Conservation (phyloP, 2,888 invertebrate species). For the Cenopis cana region DNA sequence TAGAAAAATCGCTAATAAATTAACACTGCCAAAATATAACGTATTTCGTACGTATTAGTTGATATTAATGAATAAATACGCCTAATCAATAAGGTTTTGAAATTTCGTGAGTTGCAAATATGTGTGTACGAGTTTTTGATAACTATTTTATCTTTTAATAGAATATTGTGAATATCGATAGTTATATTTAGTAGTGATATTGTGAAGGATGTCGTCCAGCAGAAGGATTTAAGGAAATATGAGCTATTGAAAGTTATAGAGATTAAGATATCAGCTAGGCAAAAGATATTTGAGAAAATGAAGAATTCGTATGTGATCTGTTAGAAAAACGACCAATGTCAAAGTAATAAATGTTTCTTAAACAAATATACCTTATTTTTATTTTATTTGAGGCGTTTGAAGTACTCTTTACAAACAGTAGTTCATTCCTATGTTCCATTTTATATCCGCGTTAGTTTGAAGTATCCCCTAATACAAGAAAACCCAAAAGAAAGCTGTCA, state of each 20-base stretch:
- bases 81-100: constrained; percentile 64
- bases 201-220: constrained; percentile 68
- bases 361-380: constrained; percentile 63
- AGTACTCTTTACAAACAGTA: constrained; percentile 45
- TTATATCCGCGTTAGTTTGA: constrained; percentile 32
- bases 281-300: constrained; percentile 53
- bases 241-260: constrained; percentile 51
- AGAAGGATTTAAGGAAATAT: constrained; percentile 49
- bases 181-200: constrained; percentile 43
- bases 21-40: constrained; percentile 81
- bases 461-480: constrained; percentile 26
- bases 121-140: constrained; percentile 80
- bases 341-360: constrained; percentile 82
- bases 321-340: constrained; percentile 80
- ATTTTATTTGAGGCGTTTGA: constrained; percentile 59
- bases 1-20: constrained; percentile 59
- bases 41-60: constrained; percentile 67
- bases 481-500: constrained; percentile 79
- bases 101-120: constrained; percentile 63
- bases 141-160: constrained; percentile 73
- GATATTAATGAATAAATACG: constrained; percentile 60
- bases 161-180: constrained; percentile 55
- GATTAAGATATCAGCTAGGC: constrained; percentile 60
- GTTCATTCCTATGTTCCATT: constrained; percentile 29
- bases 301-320: constrained; percentile 74